Conservation (phyloP, 2,797 vertebrate species). For the Oreochromis mossambicus region DNA sequence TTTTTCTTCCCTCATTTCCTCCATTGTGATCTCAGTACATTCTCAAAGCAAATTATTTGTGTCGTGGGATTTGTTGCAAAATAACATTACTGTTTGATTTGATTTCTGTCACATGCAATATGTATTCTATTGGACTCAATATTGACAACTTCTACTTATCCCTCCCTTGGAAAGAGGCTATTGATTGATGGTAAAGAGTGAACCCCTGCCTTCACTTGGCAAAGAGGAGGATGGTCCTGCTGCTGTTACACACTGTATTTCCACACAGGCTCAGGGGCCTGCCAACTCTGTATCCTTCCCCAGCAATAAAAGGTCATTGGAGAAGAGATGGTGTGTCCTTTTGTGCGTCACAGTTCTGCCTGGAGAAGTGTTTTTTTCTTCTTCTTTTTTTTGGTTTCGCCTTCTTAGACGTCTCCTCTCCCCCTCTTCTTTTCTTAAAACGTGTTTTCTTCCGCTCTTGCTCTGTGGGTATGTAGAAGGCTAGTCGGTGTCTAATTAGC, state of each 20-base stretch:
- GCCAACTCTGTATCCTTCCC: constrained; percentile 53
- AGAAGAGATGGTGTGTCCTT: constrained; percentile 62
- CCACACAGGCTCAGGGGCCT: constrained; percentile 56
- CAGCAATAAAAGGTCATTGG: constrained; percentile 66
- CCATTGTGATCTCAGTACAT: background rate
- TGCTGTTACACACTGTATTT: constrained; percentile 42
- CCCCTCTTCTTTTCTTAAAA: constrained; percentile 28
- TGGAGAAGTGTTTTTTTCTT: constrained; percentile 28
- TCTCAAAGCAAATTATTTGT: background rate
- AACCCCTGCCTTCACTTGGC: constrained; percentile 14
- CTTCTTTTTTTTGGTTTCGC: background rate
- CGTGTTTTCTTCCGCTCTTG: background rate
- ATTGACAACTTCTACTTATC: background rate
- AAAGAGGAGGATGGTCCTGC: constrained; percentile 13
- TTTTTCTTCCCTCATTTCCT: background rate
- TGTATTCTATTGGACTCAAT: constrained; percentile 2
- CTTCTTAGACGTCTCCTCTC: constrained; percentile 24
- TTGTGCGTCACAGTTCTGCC: constrained; percentile 52
- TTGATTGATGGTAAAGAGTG: constrained; percentile 22
- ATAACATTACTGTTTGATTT: background rate
- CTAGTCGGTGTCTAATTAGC: constrained; percentile 20
- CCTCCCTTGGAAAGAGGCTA: constrained; percentile 1
- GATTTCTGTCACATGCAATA: background rate
- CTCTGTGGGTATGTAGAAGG: constrained; percentile 7
- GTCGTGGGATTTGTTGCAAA: background rate